Evolutionary conservation across 2,113 vertebrate genomes (phyloP).

Genomic region (Myocastor coypus): DNA sequence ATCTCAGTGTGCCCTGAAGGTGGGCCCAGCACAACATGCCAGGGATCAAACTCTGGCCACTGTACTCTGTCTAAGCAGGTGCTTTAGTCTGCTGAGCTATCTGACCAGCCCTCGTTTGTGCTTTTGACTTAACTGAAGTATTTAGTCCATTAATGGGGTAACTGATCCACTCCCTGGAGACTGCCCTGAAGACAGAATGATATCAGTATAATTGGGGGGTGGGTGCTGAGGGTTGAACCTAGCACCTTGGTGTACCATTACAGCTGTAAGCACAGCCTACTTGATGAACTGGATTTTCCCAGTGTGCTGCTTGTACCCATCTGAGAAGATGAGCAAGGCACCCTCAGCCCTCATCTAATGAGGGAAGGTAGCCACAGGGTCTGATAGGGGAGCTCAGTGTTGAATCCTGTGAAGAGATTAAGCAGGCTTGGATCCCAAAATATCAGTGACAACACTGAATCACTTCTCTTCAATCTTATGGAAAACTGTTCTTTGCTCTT

Average conservation of each 20-base stretch:
- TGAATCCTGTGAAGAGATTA: neutral
- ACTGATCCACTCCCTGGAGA: neutral
- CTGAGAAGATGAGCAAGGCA: neutral
- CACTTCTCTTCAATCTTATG: neutral
- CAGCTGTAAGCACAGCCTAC: neutral
- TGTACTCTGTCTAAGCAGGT: too few species aligned
- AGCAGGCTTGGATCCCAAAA: neutral
- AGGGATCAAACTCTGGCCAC: too few species aligned
- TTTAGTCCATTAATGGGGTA: constrained; percentile 38
- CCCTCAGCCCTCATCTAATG: neutral
- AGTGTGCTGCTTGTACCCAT: neutral
- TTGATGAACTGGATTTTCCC: constrained; percentile 56
- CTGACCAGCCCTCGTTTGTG: neutral
- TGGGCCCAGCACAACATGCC: too few species aligned
- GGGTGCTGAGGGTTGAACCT: neutral
- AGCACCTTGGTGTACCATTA: neutral
- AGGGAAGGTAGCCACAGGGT: neutral
- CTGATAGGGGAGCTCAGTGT: neutral
- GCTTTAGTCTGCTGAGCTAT: too few species aligned
- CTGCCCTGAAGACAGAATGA: neutral
- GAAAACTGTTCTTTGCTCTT: constrained; percentile 13
- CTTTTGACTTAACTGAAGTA: constrained; percentile 48
- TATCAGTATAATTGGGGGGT: neutral
- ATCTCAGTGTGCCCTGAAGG: too few species aligned
- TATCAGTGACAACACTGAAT: neutral